phyloP scores from a whole-genome alignment of 2,888 invertebrate species.

The Cephus pulcher region DNA sequence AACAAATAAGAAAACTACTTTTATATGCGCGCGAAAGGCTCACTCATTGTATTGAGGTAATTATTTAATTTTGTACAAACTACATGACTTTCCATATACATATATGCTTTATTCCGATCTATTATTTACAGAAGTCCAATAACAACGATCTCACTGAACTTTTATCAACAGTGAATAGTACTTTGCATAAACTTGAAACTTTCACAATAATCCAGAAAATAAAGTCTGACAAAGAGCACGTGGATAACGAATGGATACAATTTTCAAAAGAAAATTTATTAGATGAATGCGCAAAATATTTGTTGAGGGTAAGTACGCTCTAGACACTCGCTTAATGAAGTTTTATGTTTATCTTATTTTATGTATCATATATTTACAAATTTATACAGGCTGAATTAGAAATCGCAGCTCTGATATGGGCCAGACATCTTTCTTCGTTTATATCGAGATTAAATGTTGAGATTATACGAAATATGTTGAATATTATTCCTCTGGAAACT shows the following conservation, averaged over 20 bases:
- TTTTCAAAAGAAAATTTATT: conserved; percentile 65
- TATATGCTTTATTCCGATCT: conserved; percentile 1
- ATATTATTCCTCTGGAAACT: conserved; percentile 43
- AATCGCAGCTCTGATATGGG: conserved; percentile 60
- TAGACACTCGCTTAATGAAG: background rate
- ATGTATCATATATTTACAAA: background rate
- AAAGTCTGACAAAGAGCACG: conserved; percentile 32
- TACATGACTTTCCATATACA: background rate
- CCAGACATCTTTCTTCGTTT: conserved; percentile 54
- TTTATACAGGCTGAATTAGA: conserved; percentile 48
- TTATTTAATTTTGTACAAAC: conserved; percentile 18
- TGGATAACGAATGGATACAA: conserved; percentile 61
- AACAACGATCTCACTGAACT: conserved; percentile 16
- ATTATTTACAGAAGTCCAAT: conserved; percentile 24
- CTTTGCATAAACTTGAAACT: conserved; percentile 63
- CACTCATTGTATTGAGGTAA: conserved; percentile 35
- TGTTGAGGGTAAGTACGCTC: conserved; percentile 59
- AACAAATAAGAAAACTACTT: conserved; percentile 52
- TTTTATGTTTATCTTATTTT: background rate
- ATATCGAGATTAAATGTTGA: conserved; percentile 41
- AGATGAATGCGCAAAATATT: conserved; percentile 58
- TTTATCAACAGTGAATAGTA: conserved; percentile 30
- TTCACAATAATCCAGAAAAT: conserved; percentile 56
- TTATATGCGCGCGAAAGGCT: conserved; percentile 59
- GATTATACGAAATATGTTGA: conserved; percentile 43